A percentile compares a stretch with the other conserved stretches of the same genome.
These are phyloP conservation scores for Melipona bicolor DNA, from an alignment of 2,888 invertebrate genomes.

Conservation along the genomic window DNA sequence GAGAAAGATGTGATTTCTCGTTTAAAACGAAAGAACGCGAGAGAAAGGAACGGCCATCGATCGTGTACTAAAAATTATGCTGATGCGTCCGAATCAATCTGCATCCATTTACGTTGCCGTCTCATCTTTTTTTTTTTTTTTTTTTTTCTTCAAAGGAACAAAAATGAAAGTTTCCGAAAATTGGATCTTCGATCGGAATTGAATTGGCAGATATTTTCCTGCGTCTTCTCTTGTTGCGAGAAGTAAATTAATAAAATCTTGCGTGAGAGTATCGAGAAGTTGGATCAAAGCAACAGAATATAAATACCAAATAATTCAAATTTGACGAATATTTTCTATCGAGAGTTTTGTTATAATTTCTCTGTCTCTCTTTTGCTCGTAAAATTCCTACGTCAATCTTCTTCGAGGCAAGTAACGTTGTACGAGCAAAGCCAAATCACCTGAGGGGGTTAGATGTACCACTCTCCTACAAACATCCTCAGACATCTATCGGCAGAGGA, in stretches of 20 bases:
- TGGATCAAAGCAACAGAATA: neutral
- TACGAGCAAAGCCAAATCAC: too few relatives aligned
- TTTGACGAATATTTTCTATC: neutral
- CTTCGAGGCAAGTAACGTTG: too few relatives aligned
- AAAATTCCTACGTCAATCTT: too few relatives aligned
- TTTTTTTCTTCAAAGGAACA: neutral
- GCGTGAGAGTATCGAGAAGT: neutral
- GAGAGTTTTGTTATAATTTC: neutral
- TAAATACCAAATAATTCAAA: neutral
- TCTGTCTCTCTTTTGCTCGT: too few relatives aligned
- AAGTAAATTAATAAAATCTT: neutral
- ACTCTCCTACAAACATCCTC: too few relatives aligned
- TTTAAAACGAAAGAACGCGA: constrained; percentile 34
- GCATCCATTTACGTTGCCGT: neutral
- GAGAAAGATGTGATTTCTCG: constrained; percentile 52
- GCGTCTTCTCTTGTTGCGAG: too few relatives aligned
- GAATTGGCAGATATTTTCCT: too few relatives aligned
- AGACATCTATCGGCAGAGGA: neutral
- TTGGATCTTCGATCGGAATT: too few relatives aligned
- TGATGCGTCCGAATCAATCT: constrained; percentile 10
- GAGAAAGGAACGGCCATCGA: neutral
- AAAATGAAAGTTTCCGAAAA: too few relatives aligned
- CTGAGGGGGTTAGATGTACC: too few relatives aligned
- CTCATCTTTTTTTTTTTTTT: too few relatives aligned
- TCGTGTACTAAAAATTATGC: constrained; percentile 29